Base-by-base conservation (phyloP, 2,113 vertebrate species). In the Mormyrus lacerda region DNA sequence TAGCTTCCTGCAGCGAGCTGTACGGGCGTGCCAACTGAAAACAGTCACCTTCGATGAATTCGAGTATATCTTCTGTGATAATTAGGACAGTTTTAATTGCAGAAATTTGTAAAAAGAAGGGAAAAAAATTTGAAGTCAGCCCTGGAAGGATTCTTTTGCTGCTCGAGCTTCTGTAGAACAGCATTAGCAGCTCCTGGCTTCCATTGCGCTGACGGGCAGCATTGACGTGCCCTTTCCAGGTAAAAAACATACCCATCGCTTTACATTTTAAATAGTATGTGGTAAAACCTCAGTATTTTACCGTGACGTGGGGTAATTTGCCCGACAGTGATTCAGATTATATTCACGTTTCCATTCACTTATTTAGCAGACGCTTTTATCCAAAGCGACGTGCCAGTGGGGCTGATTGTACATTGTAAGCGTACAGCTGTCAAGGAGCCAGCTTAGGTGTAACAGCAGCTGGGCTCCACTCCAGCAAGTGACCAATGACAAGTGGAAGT, bases 81-180 rank as follows among this genome's bases (percentile, higher is more conserved):
- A 93, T 91, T 92, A 90, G 91, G 89, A 90, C 91, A 89, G 89
- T 88, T 91, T 91, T 90, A 91, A 93, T 91, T 92, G 89, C 86
- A 89, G 61, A 73, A 90, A 90, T 92, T 88, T 92, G 88, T 39
- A 53, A 35, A 82, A 53, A 89, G 42, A 45, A 17, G 92, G 89
- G 69, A 89, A 91, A 91, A 89, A 45, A 58, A 44, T 19, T 44
- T 21, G 92, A 83, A 88, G 24, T 88, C 45, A 2, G 2, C 61
- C 10, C 10, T 31, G 9, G n/a, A 69, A 13, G n/a, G n/a, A 11
- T 31, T 0, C n/a, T 13, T 31, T 91, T 90, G 93, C 88, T 48
- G 1, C 48, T 87, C 91, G 39, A 89, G 53, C 53, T 89, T 50
- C 51, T 19, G 35, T 58, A 17, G 47, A 19, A 55, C 50, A 5